A percentile compares a stretch with the other conserved stretches of the same genome.
phyloP scores from a whole-genome alignment of 2,113 vertebrate genomes.

The Colossoma macropomum region DNA sequence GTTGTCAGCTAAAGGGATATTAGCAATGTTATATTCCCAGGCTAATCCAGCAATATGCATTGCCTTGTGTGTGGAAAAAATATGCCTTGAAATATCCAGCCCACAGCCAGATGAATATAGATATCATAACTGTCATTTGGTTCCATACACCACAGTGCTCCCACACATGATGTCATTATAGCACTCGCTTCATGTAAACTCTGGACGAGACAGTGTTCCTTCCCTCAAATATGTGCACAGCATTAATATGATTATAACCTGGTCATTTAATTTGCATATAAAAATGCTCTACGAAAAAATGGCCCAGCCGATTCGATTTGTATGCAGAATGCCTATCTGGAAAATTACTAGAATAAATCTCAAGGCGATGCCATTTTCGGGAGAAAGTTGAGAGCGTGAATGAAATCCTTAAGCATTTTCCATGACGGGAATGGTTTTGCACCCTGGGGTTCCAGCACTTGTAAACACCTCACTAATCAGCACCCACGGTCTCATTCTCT shows the following conservation, averaged over 20 bases:
- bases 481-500: conserved; percentile 40
- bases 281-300: conserved; percentile 45
- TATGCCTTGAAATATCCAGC: conserved; percentile 1
- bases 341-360: conserved; percentile 57
- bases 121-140: background rate
- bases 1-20: conserved; percentile 42
- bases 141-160: background rate
- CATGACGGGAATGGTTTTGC: conserved; percentile 35
- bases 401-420: conserved; percentile 50
- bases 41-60: conserved; percentile 12
- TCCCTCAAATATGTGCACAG: conserved; percentile 52
- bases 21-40: conserved; percentile 40
- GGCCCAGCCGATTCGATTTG: conserved; percentile 49
- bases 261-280: conserved; percentile 59
- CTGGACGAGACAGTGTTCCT: conserved; percentile 38
- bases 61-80: conserved; percentile 10
- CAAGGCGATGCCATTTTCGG: conserved; percentile 43
- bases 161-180: conserved; percentile 1
- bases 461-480: conserved; percentile 50
- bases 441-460: conserved; percentile 36
- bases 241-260: conserved; percentile 56
- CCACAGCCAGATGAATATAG: background rate
- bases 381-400: conserved; percentile 51
- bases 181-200: conserved; percentile 18
- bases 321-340: conserved; percentile 47